Evolutionary conservation across 2,113 vertebrate species (phyloP), one percentile per base, ranked within the genome.

Genomic region (Cathartes aura): DNA sequence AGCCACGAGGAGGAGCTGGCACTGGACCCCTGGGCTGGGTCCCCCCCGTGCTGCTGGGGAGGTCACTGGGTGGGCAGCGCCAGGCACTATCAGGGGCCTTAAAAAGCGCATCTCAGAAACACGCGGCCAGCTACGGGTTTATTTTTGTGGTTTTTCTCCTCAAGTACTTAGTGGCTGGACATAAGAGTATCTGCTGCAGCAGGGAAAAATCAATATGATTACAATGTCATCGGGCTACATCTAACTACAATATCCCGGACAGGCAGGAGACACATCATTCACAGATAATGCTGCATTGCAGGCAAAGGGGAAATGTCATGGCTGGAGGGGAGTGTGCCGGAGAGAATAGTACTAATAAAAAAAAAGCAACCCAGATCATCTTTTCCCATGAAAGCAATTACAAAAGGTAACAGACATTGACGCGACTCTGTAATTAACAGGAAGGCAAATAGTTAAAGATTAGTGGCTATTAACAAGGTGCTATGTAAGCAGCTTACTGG

Each of bases 201-300:
- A 82, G 90, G 86, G 81, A 96, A 83, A 93, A 95, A 98, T 97
- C 96, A 34, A 91, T 97, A 4, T 3, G 40, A 94, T 91, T 87
- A 34, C 75, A 52, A 32, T 87, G 97, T 73, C 75, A 48, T 58
- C 12, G 45, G 91, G 93, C 82, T 94, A n/a, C 87, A 83, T 80
- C 87, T 66, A 30, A 42, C 30, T 74, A 79, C 72, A 53, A 43
- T 53, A 82, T 48, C 60, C 58, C 26, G 32, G 80, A 14, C 79
- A 36, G 40, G 58, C 36, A 24, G 6, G 43, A 48, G 59, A 36
- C 85, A 29, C 85, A 85, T 76, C 55, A 30, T 30, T 95, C 91
- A 56, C 70, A 11, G 85, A 22, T 26, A 47, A 26, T 47, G 74
- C 82, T 91, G 93, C 94, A 91, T 17, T 92, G 92, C 89, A n/a